Evolutionary conservation across 1,140 invertebrate genomes (phyloP), one percentile per base, ranked within the genome.

Genomic region (Cheumatopsyche charites): DNA sequence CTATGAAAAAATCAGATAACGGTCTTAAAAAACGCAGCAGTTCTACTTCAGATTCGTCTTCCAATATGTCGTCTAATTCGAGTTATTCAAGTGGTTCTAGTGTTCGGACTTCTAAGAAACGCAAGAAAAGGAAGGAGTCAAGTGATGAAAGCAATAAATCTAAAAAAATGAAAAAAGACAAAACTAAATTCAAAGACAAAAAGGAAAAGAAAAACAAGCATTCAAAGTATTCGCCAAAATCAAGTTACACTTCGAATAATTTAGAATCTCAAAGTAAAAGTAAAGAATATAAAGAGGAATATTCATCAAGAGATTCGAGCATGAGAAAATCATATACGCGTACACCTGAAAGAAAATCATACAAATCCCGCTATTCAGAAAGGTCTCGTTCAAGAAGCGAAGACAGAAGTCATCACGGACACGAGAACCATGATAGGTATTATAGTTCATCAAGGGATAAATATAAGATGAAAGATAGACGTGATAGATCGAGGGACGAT

Each of bases 381-480:
- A 65, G 72, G 61, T 73, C 75, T 36, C 72, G 66, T 13, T 76
- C 75, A 3, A 73, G 67, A 47, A 76, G 71, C 49, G 63, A 69
- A 12, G 74, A 76, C 62, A 62, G 74, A 41, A 67, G 55, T 43
- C 52, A 68, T 17, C 52, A 68, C 19, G 23, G 41, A n/a, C 52
- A 73, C 25, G 69, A 75, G 4, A 72, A 62, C 25, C 55, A 65
- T 63, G 19, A 41, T 47, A 71, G 58, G 26, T 52, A 52, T 29
- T 49, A 71, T 41, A 52, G 55, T 21, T 70, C 52, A 4, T 63
- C 67, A 26, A n/a, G 67, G 13, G 55, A 67, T 15, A 71, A 69
- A 63, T 66, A 70, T 65, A 69, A 70, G 45, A 45, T 67, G 45
- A 75, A 67, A 26, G 74, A 75, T 15, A 49, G 42, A 0, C 55